A percentile compares a stretch with the other conserved stretches of the same genome.
These are phyloP conservation scores for Myathropa florea DNA, from an alignment of 2,888 invertebrate genomes.

Conservation along the genomic window DNA sequence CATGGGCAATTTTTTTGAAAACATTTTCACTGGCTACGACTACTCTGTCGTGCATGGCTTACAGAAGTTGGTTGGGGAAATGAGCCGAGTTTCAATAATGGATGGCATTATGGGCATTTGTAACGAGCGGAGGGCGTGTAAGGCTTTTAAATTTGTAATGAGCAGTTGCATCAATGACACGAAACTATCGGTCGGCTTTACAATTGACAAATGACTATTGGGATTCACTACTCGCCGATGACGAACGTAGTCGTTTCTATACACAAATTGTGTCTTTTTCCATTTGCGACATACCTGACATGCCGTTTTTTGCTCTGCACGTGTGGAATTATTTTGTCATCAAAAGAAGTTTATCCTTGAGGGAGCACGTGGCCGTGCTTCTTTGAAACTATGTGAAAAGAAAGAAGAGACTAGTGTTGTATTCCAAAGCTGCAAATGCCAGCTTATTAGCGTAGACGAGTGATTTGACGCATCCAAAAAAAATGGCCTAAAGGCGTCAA, in stretches of 20 bases:
- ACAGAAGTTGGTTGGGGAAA: neutral
- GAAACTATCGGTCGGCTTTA: neutral
- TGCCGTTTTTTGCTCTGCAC: too few species aligned
- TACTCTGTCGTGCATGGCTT: neutral
- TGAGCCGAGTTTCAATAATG: neutral
- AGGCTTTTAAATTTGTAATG: neutral
- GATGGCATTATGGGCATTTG: neutral
- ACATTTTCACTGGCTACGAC: neutral
- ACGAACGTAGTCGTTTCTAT: neutral
- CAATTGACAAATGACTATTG: neutral
- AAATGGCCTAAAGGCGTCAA: too few species aligned
- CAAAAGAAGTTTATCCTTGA: too few species aligned
- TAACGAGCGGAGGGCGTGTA: neutral
- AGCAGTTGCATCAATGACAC: neutral
- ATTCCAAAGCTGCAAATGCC: too few species aligned
- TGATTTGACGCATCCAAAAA: too few species aligned
- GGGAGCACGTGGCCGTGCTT: too few species aligned
- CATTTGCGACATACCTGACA: neutral
- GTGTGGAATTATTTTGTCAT: too few species aligned
- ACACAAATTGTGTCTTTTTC: neutral
- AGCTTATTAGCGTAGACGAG: too few species aligned
- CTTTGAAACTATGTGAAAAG: too few species aligned
- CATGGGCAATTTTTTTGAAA: neutral
- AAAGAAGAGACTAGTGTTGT: too few species aligned
- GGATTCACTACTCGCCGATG: neutral